A percentile compares a stretch with the other conserved stretches of the same genome.
Evolutionary conservation across 2,113 vertebrate species (phyloP).

Genomic region (Noctilio leporinus): DNA sequence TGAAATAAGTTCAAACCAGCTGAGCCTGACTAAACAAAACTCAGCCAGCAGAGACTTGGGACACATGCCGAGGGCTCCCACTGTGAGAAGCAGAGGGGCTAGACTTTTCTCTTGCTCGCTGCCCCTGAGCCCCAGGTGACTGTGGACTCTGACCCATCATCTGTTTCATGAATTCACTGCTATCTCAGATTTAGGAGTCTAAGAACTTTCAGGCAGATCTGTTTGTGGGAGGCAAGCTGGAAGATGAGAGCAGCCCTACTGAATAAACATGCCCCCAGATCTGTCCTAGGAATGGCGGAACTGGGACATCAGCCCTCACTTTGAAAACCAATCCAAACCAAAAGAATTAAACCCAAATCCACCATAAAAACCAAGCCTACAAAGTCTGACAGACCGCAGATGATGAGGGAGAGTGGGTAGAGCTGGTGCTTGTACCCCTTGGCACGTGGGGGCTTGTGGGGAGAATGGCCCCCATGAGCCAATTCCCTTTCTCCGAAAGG

Average conservation of each 20-base stretch:
- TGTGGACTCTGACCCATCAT: not conserved
- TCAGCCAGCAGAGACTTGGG: not conserved
- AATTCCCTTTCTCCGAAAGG: not conserved
- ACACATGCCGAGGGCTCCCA: fast-evolving
- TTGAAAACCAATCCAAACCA: slow-evolving; percentile 27
- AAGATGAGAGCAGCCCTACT: not conserved
- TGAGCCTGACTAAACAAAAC: not conserved
- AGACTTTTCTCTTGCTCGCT: not conserved
- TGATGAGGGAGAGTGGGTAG: not conserved
- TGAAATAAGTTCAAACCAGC: not conserved
- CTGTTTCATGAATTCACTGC: not conserved
- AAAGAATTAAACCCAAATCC: not conserved
- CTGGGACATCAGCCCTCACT: not conserved
- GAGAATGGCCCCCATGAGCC: not conserved
- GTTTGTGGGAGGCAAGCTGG: not conserved
- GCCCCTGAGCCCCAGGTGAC: not conserved
- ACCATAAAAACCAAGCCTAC: slow-evolving; percentile 43
- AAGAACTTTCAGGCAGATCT: not conserved
- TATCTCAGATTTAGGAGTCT: not conserved
- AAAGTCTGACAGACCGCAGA: not conserved
- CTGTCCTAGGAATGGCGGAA: not conserved
- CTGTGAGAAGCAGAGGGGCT: not conserved
- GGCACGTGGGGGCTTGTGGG: not conserved
- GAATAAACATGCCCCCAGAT: not conserved
- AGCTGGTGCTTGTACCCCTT: not conserved